Base-by-base conservation (phyloP, 1,140 invertebrate species). In the Drosophila pachea region DNA sequence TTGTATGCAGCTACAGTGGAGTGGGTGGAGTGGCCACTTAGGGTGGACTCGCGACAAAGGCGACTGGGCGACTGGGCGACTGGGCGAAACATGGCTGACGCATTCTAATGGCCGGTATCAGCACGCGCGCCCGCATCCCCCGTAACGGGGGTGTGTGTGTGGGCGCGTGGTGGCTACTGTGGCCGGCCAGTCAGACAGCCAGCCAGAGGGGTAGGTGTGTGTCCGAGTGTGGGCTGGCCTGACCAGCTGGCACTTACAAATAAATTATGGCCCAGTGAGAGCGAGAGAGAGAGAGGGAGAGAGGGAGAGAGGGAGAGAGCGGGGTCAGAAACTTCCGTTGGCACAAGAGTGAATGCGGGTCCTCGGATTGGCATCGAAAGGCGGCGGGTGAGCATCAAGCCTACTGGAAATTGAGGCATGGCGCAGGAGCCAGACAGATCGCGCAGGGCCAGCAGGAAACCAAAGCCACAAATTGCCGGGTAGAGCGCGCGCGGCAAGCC, bases 381-480 rank as follows among this genome's bases (percentile, higher is more conserved):
- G 79, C 75, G 68, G 52, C 73, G 68, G 71, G 49, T 76, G 62
- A 81, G 76, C 76, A 78, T 78, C 54, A 47, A 62, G 56, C 47
- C 38, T 58, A 64, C 53, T 58, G 53, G 50, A 64, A 69, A 68
- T 62, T 62, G 66, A 54, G 53, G 16, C 50, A 45, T 31, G 61
- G 49, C 38, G 50, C 29, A 32, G 14, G 16, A 14, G 7, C 4
- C 33, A 40, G 43, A 32, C 53, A 43, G 60, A 48, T 64, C 47
- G 71, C 48, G n/a, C n/a, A 65, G 59, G 70, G 58, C 55, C 63
- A 55, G 68, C 79, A 84, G 81, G 82, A 86, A 86, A 81, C 68
- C 74, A 54, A 68, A 81, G 76, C 74, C 81, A 68, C 71, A 86
- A 86, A 86, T 86, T 86, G 71, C 82, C 72, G 77, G 81, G 60